Evolutionary conservation across 2,888 invertebrate genomes (phyloP), one percentile per base, ranked within the genome.

Genomic region (Ichneumon xanthorius): DNA sequence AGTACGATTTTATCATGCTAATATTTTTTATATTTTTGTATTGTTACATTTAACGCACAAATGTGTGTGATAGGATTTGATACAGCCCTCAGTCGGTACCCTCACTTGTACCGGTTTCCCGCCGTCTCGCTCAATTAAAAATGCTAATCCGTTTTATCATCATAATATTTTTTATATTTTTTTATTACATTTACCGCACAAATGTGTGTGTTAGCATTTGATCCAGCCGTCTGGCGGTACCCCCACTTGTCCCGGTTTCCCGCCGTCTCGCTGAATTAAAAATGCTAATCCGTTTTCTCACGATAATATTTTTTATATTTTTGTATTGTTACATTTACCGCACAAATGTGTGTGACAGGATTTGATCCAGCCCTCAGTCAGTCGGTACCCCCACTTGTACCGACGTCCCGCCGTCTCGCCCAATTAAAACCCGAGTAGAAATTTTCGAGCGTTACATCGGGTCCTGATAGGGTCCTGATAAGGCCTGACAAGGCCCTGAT

Each of bases 61-160:
- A 4, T 11, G 55, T 2, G 19, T 37, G 33, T 48, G 67, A 72
- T 80, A 80, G 76, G 55, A 76, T 72, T 67, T 67, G 40, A 77
- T 80, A 16, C 71, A 53, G 53, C 26, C 19, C 16, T 22, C 19
- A 48, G 14, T 26, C 26, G 55, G n/a, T 30, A n/a, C 9, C 7
- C 30, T 50, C 75, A 61, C 45, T 30, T 45, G 45, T 48, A n/a
- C 63, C 48, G 33, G 33, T 63, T 75, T 50, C 37, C 55, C 58
- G 68, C 75, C 45, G 68, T 58, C 33, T 33, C 37, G 58, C 30
- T 37, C 68, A 80, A 77, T 80, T 80, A 72, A 55, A 50, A 76
- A 72, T 72, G 84, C 50, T 80, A 84, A 84, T 84, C 40, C 67
- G 58, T 67, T 4, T 22, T 22, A 22, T 22, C 22, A 22, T 22